Evolutionary conservation across 2,113 vertebrate species (phyloP).

Genomic region (Amia ocellicauda): DNA sequence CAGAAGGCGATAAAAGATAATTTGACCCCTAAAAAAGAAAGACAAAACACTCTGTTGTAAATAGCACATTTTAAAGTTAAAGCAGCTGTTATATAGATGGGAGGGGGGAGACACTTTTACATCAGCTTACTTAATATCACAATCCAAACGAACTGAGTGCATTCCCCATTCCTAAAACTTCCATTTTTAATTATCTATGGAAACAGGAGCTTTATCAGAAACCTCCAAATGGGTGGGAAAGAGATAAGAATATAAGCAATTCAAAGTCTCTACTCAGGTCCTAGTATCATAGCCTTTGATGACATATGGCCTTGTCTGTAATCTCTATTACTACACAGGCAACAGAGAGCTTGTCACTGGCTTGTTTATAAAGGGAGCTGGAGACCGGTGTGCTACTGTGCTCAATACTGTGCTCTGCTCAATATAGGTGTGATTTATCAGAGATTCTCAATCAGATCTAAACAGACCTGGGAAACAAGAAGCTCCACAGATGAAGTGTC

Average conservation of each 20-base stretch:
- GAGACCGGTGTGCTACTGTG: slow-evolving; percentile 51
- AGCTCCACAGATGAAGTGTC: no score
- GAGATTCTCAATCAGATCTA: slow-evolving; percentile 15
- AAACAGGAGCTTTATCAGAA: slow-evolving; percentile 57
- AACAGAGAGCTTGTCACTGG: slow-evolving; percentile 55
- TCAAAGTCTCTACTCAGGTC: slow-evolving; percentile 36
- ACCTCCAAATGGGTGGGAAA: slow-evolving; percentile 44
- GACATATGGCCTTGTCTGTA: slow-evolving; percentile 62
- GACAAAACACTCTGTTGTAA: no score
- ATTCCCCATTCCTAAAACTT: slow-evolving; percentile 22
- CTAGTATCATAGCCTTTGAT: slow-evolving; percentile 35
- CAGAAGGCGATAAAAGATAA: no score
- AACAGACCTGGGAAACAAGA: slow-evolving; percentile 25
- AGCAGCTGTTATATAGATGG: no score
- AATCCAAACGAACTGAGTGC: background rate
- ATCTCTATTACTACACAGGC: slow-evolving; percentile 64
- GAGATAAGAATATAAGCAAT: slow-evolving; percentile 54
- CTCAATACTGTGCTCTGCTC: slow-evolving; percentile 24
- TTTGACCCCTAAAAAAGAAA: no score
- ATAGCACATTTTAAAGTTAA: no score
- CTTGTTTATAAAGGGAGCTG: slow-evolving; percentile 52
- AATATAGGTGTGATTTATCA: slow-evolving; percentile 28
- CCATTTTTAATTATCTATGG: slow-evolving; percentile 50
- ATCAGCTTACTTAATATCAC: no score
- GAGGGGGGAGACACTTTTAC: no score